phyloP scores from a whole-genome alignment of 2,113 vertebrate species.

The Forbesichthys papilliferus region DNA sequence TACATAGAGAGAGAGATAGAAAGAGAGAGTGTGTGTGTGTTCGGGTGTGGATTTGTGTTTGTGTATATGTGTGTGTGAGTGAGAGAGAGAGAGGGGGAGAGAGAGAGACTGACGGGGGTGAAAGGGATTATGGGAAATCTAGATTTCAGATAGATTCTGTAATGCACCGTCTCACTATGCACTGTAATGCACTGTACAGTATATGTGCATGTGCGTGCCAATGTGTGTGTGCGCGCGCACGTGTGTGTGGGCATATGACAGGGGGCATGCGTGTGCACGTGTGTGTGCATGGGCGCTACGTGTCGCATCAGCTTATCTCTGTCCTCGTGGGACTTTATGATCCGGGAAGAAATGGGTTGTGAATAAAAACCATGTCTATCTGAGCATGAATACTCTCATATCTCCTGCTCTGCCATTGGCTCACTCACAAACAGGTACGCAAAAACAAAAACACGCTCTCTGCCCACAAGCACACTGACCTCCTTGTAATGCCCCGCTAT shows the following conservation, averaged over 20 bases:
- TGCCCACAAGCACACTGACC: too few species aligned
- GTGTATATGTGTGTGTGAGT: background rate
- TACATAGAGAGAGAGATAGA: too few species aligned
- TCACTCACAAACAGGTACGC: too few species aligned
- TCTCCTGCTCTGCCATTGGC: conserved; percentile 26
- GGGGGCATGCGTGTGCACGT: background rate
- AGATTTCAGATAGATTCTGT: conserved; percentile 35
- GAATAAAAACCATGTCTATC: conserved; percentile 51
- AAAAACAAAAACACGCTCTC: too few species aligned
- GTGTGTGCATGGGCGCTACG: background rate
- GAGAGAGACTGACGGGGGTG: conserved; percentile 17
- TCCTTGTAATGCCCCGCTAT: too few species aligned
- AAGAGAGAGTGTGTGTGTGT: too few species aligned
- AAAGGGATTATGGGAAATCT: background rate
- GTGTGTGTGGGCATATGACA: conserved; percentile 7
- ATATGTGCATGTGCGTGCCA: background rate
- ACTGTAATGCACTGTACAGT: too few species aligned
- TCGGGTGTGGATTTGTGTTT: conserved; percentile 14
- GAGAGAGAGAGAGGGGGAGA: conserved; percentile 10
- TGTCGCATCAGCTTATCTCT: conserved; percentile 38
- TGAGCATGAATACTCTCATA: conserved; percentile 43
- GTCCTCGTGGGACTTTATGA: conserved; percentile 63
- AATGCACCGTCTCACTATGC: conserved; percentile 33
- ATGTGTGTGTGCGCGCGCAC: background rate
- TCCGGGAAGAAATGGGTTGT: conserved; percentile 49